Base-by-base conservation (phyloP, 2,797 vertebrate species). In the Onychomys torridus region DNA sequence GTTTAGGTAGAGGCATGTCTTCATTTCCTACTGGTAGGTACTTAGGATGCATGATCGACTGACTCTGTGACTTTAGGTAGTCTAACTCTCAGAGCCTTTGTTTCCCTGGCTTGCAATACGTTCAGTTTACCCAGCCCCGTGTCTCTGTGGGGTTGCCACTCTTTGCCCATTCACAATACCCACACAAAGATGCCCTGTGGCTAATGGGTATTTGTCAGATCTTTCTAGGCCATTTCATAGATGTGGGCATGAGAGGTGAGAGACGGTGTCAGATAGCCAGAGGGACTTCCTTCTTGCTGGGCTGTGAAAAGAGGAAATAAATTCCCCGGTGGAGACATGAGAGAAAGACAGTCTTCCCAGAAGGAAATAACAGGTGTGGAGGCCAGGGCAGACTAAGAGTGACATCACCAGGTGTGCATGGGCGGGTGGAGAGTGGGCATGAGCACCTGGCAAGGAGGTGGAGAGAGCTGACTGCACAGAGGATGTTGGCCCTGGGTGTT, bases 361-460 rank as follows among this genome's bases (percentile, higher is more conserved):
- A 76, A 32, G 63, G 57, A 88, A 57, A 1, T 2, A 23, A 76
- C 61, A 75, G 88, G 29, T 40, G 40, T 3, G 3, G 19, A 43
- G 6, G 57, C 43, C 57, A 75, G 89, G 61, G 55, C 55, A 12
- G 79, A 25, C 17, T 0, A 29, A 32, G 46, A 1, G n/a, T 3
- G 75, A 37, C 32, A 2, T 65, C 84, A 0, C 4, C 0, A 2
- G 55, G 29, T 5, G n/a, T 46, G 49, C 13, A 0, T 13, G 21
- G 40, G 84, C 89, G 5, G 49, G 34, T 16, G 63, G 46, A 29
- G 14, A 37, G 17, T 5, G 5, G 71, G 46, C 40, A 13, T 27
- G 43, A 43, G 59, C 10, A 9, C 57, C 16, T 6, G 55, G 25
- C 11, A 17, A 17, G 37, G 57, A 40, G 78, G 63, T 0, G 1